These are phyloP conservation scores for Alosa sapidissima DNA, from an alignment of 2,797 vertebrate species.

Conservation along the genomic window DNA sequence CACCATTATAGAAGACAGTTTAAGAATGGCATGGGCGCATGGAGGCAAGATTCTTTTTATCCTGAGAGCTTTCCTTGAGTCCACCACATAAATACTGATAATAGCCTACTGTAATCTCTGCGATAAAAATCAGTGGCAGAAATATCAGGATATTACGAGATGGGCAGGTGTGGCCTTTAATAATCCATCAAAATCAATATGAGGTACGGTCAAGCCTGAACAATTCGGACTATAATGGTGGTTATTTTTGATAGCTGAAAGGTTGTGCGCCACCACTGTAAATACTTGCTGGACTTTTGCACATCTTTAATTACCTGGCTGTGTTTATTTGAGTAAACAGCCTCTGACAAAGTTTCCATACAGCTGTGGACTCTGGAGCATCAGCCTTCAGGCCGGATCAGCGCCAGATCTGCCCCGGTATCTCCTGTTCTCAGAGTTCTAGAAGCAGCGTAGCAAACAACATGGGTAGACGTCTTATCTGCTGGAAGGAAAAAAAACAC, in stretches of 20 bases:
- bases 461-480: neutral
- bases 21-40: slow-evolving; percentile 6
- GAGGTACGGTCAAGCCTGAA: slow-evolving; percentile 29
- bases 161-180: slow-evolving; percentile 23
- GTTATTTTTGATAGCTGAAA: neutral
- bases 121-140: slow-evolving; percentile 20
- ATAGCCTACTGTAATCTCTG: slow-evolving; percentile 15
- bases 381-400: neutral
- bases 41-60: neutral
- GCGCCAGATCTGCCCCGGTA: neutral
- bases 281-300: neutral
- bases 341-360: neutral
- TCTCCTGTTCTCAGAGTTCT: neutral
- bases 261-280: neutral
- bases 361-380: neutral
- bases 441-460: slow-evolving; percentile 16
- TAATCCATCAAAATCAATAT: slow-evolving; percentile 13
- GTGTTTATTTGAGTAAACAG: neutral
- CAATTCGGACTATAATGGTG: neutral
- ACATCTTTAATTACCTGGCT: neutral
- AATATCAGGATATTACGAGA: slow-evolving; percentile 24
- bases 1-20: slow-evolving; percentile 1
- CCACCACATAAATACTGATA: slow-evolving; percentile 25
- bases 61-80: neutral
- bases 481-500: neutral